Evolutionary conservation across 2,888 invertebrate genomes (phyloP), one percentile per base, ranked within the genome.

Genomic region (Branchellion lobata): DNA sequence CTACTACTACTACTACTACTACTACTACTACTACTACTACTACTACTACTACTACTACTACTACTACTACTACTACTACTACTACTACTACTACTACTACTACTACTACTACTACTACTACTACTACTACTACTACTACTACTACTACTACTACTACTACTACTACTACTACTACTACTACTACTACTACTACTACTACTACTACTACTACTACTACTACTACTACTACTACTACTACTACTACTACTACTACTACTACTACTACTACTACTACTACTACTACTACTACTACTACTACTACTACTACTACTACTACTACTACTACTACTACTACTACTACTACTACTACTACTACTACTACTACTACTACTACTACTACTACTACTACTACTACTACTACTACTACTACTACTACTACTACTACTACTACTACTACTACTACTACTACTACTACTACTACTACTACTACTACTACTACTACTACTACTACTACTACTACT

Each of bases 91-190:
- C 24, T 27, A 78, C 69, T 77, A 78, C 78, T 47, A 47, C 75
- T 53, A 57, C 75, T 76, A 47, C 57, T 71, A 57, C 51, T 79
- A 76, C 79, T 29, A 47, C 79, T 47, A 47, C 75, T 53, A 47
- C 74, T 79, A 47, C 79, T 53, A 47, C 79, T 76, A 77, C 79
- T 53, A 47, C 74, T 79, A 77, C 75, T 31, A 71, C 79, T 76
- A 78, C 79, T 77, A 71, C 74, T 78, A 77, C 80, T 47, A 78
- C 80, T 78, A 29, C 78, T 61, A 78, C 77, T 78, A 79, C 77
- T 71, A 61, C 61, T 65, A 65, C 77, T 78, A 65, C 68, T 80
- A 33, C 78, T 78, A 77, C 68, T 65, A 47, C 77, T 78, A 65
- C 65, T 79, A 61, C 78, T n/a, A 73, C 80, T 80, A 53, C 73